Evolutionary conservation across 2,797 vertebrate species (phyloP).

Genomic region (Sardinella longiceps): DNA sequence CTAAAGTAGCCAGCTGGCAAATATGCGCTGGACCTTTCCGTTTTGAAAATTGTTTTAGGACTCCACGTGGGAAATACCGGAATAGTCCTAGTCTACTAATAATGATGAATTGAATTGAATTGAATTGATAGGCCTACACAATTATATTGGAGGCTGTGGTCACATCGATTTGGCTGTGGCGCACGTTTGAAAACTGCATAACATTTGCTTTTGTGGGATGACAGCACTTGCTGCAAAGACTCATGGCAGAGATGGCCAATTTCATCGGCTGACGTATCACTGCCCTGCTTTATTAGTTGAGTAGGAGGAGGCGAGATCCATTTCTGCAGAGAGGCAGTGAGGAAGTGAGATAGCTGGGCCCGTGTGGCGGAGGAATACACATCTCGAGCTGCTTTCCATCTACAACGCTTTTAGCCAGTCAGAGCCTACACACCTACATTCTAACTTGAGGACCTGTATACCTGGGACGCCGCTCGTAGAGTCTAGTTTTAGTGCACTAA

Average conservation of each 20-base stretch:
- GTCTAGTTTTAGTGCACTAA: slow-evolving; percentile 66
- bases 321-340: slow-evolving; percentile 57
- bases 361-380: slow-evolving; percentile 78
- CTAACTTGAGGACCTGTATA: slow-evolving; percentile 71
- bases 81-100: not conserved
- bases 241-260: not conserved
- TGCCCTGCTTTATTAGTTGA: slow-evolving; percentile 42
- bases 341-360: slow-evolving; percentile 68
- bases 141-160: not conserved
- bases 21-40: too few species aligned
- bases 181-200: not conserved
- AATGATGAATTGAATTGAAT: not conserved
- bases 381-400: slow-evolving; percentile 59
- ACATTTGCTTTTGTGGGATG: not conserved
- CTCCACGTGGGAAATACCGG: too few species aligned
- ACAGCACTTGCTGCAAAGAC: slow-evolving; percentile 26
- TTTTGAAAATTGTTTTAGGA: too few species aligned
- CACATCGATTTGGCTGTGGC: not conserved
- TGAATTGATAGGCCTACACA: not conserved
- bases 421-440: slow-evolving; percentile 62
- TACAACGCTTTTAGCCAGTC: slow-evolving; percentile 55
- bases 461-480: slow-evolving; percentile 67
- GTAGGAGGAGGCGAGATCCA: slow-evolving; percentile 30
- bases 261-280: slow-evolving; percentile 56
- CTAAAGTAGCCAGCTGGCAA: too few species aligned